Conservation (phyloP, 2,888 invertebrate species). For the Epiperipatus broadwayi region DNA sequence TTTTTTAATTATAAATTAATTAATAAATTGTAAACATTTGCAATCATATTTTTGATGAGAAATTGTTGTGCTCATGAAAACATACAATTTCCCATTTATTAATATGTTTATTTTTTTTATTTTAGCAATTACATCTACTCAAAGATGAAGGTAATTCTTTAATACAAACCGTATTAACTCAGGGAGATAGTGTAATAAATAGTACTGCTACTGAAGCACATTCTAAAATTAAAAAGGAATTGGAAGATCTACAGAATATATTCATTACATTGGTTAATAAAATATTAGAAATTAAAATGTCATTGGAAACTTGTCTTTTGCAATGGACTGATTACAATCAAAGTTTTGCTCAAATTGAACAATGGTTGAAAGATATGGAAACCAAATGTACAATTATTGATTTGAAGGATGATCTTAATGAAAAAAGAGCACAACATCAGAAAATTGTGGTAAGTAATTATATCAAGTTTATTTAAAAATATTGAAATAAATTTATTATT, state of each 20-base stretch:
- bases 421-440: conserved; percentile 26
- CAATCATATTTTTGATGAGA: too few species aligned
- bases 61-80: too few species aligned
- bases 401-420: conserved; percentile 25
- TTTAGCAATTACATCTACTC: conserved; percentile 55
- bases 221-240: conserved; percentile 61
- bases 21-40: too few species aligned
- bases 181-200: conserved; percentile 68
- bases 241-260: conserved; percentile 71
- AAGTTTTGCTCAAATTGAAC: conserved; percentile 70
- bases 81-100: too few species aligned
- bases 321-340: conserved; percentile 95
- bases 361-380: conserved; percentile 85
- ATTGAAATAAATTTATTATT: background rate
- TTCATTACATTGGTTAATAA: conserved; percentile 81
- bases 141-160: conserved; percentile 71
- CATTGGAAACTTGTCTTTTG: conserved; percentile 65
- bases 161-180: conserved; percentile 65
- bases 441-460: conserved; percentile 22
- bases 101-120: too few species aligned
- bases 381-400: too few species aligned
- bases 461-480: background rate
- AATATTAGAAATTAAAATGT: conserved; percentile 73
- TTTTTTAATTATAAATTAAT: too few species aligned
- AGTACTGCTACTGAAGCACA: conserved; percentile 73